phyloP scores from a whole-genome alignment of 2,888 invertebrate genomes.

The Brachyptera putata region DNA sequence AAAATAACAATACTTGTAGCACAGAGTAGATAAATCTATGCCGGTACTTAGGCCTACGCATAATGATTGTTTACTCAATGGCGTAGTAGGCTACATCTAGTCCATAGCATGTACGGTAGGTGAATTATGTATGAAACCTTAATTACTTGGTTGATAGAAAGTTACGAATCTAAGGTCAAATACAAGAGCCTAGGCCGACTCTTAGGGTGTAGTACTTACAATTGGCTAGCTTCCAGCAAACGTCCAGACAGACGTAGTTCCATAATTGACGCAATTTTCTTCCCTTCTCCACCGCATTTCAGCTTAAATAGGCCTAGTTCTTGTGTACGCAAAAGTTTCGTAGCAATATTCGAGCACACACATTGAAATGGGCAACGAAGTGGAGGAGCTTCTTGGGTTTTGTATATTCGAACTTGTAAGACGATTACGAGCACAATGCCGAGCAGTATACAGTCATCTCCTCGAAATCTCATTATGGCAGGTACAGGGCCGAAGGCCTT shows the following conservation, averaged over 20 bases:
- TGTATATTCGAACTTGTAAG: too few relatives aligned
- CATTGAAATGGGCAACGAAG: constrained; percentile 12
- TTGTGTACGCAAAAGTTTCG: not conserved
- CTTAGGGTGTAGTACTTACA: constrained; percentile 54
- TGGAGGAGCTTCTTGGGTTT: too few relatives aligned
- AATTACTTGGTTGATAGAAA: not conserved
- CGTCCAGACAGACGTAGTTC: constrained; percentile 60
- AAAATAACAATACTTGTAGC: not conserved
- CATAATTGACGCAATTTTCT: constrained; percentile 55
- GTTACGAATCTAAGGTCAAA: not conserved
- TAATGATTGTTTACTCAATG: too few relatives aligned
- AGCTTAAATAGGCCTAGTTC: constrained; percentile 50
- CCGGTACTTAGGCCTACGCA: too few relatives aligned
- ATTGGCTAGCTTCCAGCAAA: constrained; percentile 57
- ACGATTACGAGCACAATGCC: too few relatives aligned
- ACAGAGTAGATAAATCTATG: too few relatives aligned
- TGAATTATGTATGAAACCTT: not conserved
- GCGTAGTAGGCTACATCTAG: too few relatives aligned
- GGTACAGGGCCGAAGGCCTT: too few relatives aligned
- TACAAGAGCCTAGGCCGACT: not conserved
- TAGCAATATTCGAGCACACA: constrained; percentile 13
- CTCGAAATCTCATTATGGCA: too few relatives aligned
- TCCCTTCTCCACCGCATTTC: constrained; percentile 58
- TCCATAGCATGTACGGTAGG: too few relatives aligned
- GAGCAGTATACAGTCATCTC: too few relatives aligned